Percentiles rank a stretch among this genome's conserved stretches.
phyloP scores from a whole-genome alignment of 2,113 vertebrate genomes.

The Eptesicus fuscus region DNA sequence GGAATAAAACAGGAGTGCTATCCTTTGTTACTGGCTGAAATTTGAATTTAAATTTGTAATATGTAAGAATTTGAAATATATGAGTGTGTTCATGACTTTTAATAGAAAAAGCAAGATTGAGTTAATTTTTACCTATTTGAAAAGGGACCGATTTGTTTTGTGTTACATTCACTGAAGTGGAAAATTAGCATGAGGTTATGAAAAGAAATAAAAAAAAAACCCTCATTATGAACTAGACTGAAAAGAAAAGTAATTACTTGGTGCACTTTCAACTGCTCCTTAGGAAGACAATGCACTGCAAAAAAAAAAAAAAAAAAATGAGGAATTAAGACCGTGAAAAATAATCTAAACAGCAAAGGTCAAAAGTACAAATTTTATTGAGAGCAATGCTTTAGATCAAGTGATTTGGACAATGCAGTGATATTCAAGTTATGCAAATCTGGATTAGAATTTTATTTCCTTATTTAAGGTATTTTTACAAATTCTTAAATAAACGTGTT shows the following conservation, averaged over 20 bases:
- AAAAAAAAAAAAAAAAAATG: not conserved
- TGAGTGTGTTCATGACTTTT: not conserved
- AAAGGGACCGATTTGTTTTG: slow-evolving; percentile 31
- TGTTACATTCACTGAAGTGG: slow-evolving; percentile 43
- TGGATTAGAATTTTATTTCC: not conserved
- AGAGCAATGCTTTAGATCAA: not conserved
- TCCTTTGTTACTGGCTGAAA: not conserved
- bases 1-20: not conserved
- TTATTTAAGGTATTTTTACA: not conserved
- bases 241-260: slow-evolving; percentile 62
- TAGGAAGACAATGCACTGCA: slow-evolving; percentile 27
- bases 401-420: not conserved
- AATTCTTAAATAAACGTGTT: not conserved
- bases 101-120: not conserved
- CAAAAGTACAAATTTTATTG: slow-evolving; percentile 16
- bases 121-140: slow-evolving; percentile 50
- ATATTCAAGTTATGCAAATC: slow-evolving; percentile 7
- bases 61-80: not conserved
- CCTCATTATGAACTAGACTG: slow-evolving; percentile 7
- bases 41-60: not conserved
- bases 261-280: slow-evolving; percentile 2
- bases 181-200: slow-evolving; percentile 56
- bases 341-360: slow-evolving; percentile 19
- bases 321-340: not conserved
- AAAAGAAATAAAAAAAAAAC: slow-evolving; percentile 36